Base-by-base conservation (phyloP, 2,113 vertebrate species). In the Lethenteron reissneri region DNA sequence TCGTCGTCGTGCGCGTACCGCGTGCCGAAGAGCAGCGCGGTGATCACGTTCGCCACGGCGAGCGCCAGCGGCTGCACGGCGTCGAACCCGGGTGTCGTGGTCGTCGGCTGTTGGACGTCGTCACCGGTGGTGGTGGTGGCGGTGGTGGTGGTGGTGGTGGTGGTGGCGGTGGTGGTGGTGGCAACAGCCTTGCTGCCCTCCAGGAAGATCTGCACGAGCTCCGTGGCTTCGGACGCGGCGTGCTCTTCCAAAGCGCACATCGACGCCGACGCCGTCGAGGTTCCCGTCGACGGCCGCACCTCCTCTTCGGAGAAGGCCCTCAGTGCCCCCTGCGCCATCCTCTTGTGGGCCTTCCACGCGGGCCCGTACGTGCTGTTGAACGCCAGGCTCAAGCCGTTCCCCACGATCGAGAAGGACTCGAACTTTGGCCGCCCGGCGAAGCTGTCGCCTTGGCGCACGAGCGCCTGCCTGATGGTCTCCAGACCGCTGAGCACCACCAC, bases 11-110 rank as follows among this genome's bases (percentile, higher is more conserved):
- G 82, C 72, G 76, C 78, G 1, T 88, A 89, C 19, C 83, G 81
- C 8, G 79, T 81, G 11, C 86, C 87, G 5, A 89, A 91, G 78
- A 87, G 89, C 75, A 92, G 89, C 57, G 84, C 88, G 57, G 84
- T 87, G 76, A 92, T 87, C 71, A 91, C 84, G 1, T 91, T 92
- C 19, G 83, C 81, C 13, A 92, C 89, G 0, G 89, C 88, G 68
- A 90, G 79, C 2, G 89, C 84, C 3, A 92, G 73, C 59, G 85
- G 81, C 4, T 80, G 80, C 74, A 82, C 84, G 9, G 85, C 85
- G 71, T 91, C 87, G 11, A 89, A 90, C 72, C 73, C 76, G 41
- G 85, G 84, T 1, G 76, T 68, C 0, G 71, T 41, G 59, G 78
- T 59, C 84, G 85, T 88, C 73, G 81, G 76, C 1, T 7, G 41